Percentiles rank a stretch among this genome's conserved stretches.
Evolutionary conservation across 2,113 vertebrate species (phyloP).

Genomic region (Opisthocomus hoazin): DNA sequence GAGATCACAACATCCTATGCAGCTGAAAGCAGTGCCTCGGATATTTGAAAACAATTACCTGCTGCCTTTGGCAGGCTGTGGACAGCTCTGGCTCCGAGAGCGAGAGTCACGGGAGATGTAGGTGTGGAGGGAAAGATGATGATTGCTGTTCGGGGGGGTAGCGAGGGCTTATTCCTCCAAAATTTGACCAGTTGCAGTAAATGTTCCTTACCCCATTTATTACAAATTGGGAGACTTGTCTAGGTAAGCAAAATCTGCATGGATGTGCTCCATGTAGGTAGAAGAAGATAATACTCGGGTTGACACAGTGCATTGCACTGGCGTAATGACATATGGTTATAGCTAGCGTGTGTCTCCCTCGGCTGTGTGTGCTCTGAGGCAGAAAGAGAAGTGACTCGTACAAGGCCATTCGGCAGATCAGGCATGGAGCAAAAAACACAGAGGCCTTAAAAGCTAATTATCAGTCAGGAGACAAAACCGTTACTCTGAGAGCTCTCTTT

Average conservation of each 20-base stretch:
- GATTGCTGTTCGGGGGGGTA: neutral
- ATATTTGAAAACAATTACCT: neutral
- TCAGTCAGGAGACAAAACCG: neutral
- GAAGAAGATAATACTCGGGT: neutral
- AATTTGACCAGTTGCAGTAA: neutral
- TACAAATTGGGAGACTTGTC: neutral
- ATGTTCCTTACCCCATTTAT: neutral
- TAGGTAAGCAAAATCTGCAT: conserved; percentile 11
- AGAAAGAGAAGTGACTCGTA: conserved; percentile 26
- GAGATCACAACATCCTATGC: neutral
- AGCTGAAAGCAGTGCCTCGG: neutral
- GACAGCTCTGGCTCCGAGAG: neutral
- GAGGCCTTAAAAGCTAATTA: conserved; percentile 5
- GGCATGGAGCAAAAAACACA: neutral
- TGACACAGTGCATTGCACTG: neutral
- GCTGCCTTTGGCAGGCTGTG: neutral
- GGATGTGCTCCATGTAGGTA: neutral
- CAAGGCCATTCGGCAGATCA: conserved; percentile 29
- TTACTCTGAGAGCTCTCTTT: neutral
- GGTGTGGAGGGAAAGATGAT: neutral
- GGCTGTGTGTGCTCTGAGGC: conserved; percentile 6
- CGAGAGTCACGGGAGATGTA: neutral
- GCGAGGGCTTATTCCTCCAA: neutral
- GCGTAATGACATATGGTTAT: conserved; percentile 26
- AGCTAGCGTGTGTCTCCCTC: neutral